Base-by-base conservation (phyloP, 2,888 invertebrate genomes). In the Drosophila setosimentum region DNA sequence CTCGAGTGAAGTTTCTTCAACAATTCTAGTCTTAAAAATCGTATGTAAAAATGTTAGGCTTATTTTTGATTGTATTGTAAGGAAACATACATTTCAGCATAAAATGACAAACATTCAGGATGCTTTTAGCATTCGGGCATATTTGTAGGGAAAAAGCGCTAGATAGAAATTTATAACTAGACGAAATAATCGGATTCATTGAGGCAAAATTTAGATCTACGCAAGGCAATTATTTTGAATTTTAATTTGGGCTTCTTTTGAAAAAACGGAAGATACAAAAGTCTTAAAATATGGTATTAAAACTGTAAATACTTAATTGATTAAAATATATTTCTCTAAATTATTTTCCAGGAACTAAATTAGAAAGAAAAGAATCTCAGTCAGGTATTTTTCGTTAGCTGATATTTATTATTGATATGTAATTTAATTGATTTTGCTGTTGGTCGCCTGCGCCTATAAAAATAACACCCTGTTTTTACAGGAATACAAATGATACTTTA, bases 1-100 rank as follows among this genome's bases (percentile, higher is more conserved):
- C 35, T 13, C 40, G 21, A 37, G 4, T 58, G 21, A 59, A 30
- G 62, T 53, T 35, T 57, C 16, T 24, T 21, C 18, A 55, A 33
- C 55, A 21, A 27, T 49, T 30, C 24, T 32, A 13, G 27, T 16
- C 27, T 18, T n/a, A 35, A 67, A 33, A 51, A 48, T 54, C 27
- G 6, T n/a, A 8, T 1, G 33, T 24, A 50, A 40, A 21, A 48
- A 29, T 21, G 11, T 11, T 11, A 33, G 3, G 5, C 37, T 21
- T 30, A n/a, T 21, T 51, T 51, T 33, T 10, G 21, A 21, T 29
- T 42, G n/a, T n/a, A 63, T 64, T 48, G 13, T 24, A 11, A 24
- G 24, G 10, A 11, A 32, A 16, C n/a, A 29, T 18, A 29, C 24
- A 30, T 48, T 21, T 35, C 13, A 18, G 30, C 27, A 50, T 3